phyloP scores from a whole-genome alignment of 1,140 invertebrate genomes.

The Ostrea denselamellosa region DNA sequence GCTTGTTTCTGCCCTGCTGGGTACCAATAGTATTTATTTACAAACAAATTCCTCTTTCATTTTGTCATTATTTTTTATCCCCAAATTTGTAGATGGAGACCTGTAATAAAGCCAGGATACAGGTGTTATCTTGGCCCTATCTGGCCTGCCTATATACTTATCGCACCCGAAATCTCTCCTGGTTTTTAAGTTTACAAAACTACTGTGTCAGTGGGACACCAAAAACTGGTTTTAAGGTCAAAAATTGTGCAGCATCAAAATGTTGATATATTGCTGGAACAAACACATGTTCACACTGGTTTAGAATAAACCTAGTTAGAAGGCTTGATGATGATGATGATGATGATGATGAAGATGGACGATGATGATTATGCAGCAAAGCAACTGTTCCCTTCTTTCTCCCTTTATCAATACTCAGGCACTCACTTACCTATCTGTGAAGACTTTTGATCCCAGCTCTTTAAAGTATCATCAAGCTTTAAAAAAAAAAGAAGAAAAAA shows the following conservation, averaged over 20 bases:
- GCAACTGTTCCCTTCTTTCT: background rate
- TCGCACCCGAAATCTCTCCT: background rate
- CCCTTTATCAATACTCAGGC: background rate
- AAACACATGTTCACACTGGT: background rate
- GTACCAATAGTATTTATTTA: background rate
- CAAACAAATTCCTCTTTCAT: slow-evolving; percentile 30
- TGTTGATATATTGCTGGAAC: background rate
- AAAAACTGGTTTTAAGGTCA: background rate
- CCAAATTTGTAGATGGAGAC: background rate
- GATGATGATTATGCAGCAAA: background rate
- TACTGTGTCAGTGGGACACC: slow-evolving; percentile 3
- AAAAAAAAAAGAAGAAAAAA: slow-evolving; percentile 41
- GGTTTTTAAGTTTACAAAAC: background rate
- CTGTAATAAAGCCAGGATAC: background rate
- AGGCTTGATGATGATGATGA: background rate
- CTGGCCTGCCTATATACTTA: slow-evolving; percentile 1
- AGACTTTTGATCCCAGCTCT: slow-evolving; percentile 52
- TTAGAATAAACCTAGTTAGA: background rate
- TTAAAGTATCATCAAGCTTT: slow-evolving; percentile 56
- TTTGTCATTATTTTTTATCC: background rate
- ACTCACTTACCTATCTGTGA: slow-evolving; percentile 57
- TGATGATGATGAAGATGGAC: background rate
- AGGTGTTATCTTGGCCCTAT: slow-evolving; percentile 4
- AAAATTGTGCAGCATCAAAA: background rate
- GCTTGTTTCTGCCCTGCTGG: slow-evolving; percentile 12